Base-by-base conservation (phyloP, 2,888 invertebrate species). In the Cetonia aurata region DNA sequence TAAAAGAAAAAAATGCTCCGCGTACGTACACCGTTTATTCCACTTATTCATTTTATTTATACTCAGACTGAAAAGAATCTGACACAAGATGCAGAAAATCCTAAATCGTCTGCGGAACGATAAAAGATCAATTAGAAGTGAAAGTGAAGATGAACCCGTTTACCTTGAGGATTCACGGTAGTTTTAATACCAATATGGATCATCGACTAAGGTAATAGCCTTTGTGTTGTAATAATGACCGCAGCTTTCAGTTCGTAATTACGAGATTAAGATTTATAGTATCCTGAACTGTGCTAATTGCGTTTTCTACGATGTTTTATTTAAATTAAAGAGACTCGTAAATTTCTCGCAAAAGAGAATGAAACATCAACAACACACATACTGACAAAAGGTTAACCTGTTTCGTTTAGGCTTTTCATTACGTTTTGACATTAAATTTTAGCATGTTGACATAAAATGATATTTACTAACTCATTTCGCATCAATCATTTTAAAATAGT, bases 141-240 rank as follows among this genome's bases (percentile, higher is more conserved):
- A 77, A 77, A 77, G 77, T 76, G 75, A 77, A 77, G 75, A 77
- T 73, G 77, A 72, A 72, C 76, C 73, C 50, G 75, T 72, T 76
- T 68, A 72, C 76, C 76, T 76, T 76, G 75, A 69, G 68, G 59
- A 71, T 71, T 57, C 69, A 72, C 70, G 70, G 67, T 67, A 70
- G 69, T 67, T 68, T 68, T 57, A 57, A 41, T 67, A 57, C 55
- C 25, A 68, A 72, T 67, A 72, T 70, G 69, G 72, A 72, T 69
- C 67, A 72, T 55, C 62, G 31, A 50, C 15, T 52, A 65, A 65
- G 50, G 62, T 37, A 65, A 65, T 50, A 41, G 33, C 41, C 13
- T 37, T 65, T 65, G 62, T 65, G 62, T 37, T 37, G 37, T 17
- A 65, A 50, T 52, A 41, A 37, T 65, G 19, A 65, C 52, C 52